Conservation (phyloP, 2,888 invertebrate species). For the Agrotis clavis region DNA sequence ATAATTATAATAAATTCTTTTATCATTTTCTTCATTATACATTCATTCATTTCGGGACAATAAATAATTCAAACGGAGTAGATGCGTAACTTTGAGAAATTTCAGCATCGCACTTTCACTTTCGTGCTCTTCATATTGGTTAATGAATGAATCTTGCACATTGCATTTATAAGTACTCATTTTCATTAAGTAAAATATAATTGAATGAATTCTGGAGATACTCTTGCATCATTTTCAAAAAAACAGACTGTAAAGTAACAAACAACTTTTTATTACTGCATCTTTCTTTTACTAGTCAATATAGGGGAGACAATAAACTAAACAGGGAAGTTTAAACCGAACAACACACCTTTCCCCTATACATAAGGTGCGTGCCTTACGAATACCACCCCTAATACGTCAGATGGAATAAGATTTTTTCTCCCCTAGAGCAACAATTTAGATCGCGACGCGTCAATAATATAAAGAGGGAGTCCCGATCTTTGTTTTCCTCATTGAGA, state of each 20-base stretch:
- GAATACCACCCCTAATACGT: slow-evolving; percentile 78
- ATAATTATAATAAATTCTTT: too few relatives aligned
- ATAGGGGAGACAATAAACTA: slow-evolving; percentile 21
- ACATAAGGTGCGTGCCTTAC: slow-evolving; percentile 64
- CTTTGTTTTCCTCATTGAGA: slow-evolving; percentile 79
- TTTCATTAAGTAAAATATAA: too few relatives aligned
- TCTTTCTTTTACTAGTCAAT: slow-evolving; percentile 2
- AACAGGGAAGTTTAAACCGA: slow-evolving; percentile 47
- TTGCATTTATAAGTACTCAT: background rate
- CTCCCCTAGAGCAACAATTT: slow-evolving; percentile 84
- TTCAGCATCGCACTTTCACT: background rate
- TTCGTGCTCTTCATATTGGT: background rate
- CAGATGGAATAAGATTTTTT: slow-evolving; percentile 83
- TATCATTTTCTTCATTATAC: slow-evolving; percentile 8
- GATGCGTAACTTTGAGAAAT: slow-evolving; percentile 7
- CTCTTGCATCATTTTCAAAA: background rate
- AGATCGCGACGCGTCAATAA: slow-evolving; percentile 86
- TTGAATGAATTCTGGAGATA: background rate
- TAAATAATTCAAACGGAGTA: slow-evolving; percentile 6
- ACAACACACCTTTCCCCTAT: slow-evolving; percentile 68
- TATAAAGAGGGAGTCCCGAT: slow-evolving; percentile 79
- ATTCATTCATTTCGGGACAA: slow-evolving; percentile 18
- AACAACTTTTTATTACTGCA: background rate
- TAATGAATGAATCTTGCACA: background rate
- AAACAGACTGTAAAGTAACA: background rate